phyloP scores from a whole-genome alignment of 2,113 vertebrate species.

The Nettapus auritus region DNA sequence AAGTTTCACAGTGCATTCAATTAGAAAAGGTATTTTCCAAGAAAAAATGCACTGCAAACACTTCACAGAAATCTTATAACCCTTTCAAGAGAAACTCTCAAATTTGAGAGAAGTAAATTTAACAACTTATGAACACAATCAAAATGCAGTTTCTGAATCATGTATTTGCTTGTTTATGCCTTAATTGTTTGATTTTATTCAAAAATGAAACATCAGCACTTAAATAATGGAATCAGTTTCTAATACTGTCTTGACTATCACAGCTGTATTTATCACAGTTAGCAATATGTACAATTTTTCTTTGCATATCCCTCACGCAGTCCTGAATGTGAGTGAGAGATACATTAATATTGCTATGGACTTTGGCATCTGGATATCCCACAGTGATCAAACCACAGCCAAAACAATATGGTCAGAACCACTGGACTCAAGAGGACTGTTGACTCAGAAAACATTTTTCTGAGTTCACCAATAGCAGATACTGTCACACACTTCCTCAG shows the following conservation, averaged over 20 bases:
- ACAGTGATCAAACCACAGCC: not conserved
- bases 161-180: not conserved
- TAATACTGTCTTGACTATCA: slow-evolving; percentile 9
- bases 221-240: slow-evolving; percentile 42
- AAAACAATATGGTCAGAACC: not conserved
- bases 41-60: not conserved
- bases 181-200: slow-evolving; percentile 10
- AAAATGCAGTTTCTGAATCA: not conserved
- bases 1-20: not conserved
- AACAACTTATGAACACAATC: not conserved
- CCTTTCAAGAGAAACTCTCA: not conserved
- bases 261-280: slow-evolving; percentile 28
- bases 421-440: not conserved
- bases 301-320: not conserved
- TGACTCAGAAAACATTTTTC: not conserved
- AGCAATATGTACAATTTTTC: not conserved
- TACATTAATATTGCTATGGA: not conserved
- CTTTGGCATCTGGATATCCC: not conserved
- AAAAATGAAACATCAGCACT: slow-evolving; percentile 24
- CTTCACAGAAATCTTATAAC: not conserved
- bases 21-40: not conserved
- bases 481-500: not conserved
- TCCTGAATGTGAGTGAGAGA: slow-evolving; percentile 4
- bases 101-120: not conserved
- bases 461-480: not conserved